Evolutionary conservation across 2,797 vertebrate species (phyloP), one percentile per base, ranked within the genome.

Genomic region (Lycodopsis pacificus): DNA sequence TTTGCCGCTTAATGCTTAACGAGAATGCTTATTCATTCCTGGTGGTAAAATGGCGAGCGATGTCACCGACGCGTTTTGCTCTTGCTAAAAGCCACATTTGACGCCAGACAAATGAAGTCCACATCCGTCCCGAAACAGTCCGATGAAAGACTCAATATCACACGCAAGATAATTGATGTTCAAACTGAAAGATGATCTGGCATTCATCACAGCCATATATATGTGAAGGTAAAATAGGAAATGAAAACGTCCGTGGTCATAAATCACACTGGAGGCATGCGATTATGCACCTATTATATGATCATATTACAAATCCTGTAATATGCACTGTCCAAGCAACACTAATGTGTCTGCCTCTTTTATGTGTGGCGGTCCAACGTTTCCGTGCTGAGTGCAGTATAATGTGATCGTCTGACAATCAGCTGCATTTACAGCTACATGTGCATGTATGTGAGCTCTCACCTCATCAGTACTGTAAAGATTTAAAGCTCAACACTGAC

Each of bases 201-300:
- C 64, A 57, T 54, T 85, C 76, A 46, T 78, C 66, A 48, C 73
- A 62, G 59, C 61, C 74, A 25, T 25, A 78, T 78, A 73, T 61
- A 17, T 63, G 78, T 67, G 27, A 68, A 67, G 89, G 90, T 90
- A 84, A 86, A 85, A 88, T 76, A 83, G 86, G 88, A 91, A 91
- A 90, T 91, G 66, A 92, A 90, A 91, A 73, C 65, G 70, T 73
- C 48, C 70, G 71, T 1, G 25, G 74, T 73, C 86, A 86, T 91
- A 86, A 91, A 93, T 91, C 89, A 88, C 72, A 72, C 65, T 34
- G 62, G 22, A 81, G 71, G 56, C 77, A 53, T 70, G 81, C 75
- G 77, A 86, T 86, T 86, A 86, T 34, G 59, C 66, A 70, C 65
- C 79, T 78, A 76, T 84, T 84, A 83, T 64, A 76, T 7, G 77